Evolutionary conservation across 2,797 vertebrate genomes (phyloP), one percentile per base, ranked within the genome.

Genomic region (Sternotherus odoratus): DNA sequence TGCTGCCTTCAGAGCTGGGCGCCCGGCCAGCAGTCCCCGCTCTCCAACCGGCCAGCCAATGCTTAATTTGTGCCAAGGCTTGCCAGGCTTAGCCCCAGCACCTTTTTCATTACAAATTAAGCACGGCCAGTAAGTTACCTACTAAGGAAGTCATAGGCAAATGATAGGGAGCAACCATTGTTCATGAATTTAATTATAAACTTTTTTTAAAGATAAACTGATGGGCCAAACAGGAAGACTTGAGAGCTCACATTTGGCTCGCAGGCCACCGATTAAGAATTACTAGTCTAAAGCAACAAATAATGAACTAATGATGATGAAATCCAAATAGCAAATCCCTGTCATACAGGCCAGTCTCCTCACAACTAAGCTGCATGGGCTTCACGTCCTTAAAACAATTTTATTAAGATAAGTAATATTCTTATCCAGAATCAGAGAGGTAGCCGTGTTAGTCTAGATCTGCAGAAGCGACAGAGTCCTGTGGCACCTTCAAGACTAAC

Each of bases 341-440:
- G 91, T 83, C 66, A 46, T 49, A 88, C 28, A 60, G 88, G 50
- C 48, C 91, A 92, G 51, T 33, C 88, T 87, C 74, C 78, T 87
- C 60, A 86, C 63, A 87, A 92, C 79, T 11, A 75, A 88, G 26
- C 49, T 48, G 89, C 30, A 86, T 57, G 48, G 80, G 85, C 43
- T 89, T 51, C 48, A 91, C 36, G 30, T 72, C 93, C 84, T 92
- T 93, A 77, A 92, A 95, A 83, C n/a, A 88, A 79, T 9, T 50
- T 90, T 90, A 91, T 87, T 89, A 86, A 82, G 21, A 4, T 86
- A 92, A 88, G 24, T 46, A 46, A 89, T 86, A n/a, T 49, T 94
- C 36, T 80, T 26, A 83, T 69, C 46, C 33, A 75, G 77, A 2
- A n/a, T n/a, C n/a, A n/a, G n/a, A n/a, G n/a, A n/a, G n/a, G n/a